Percentiles rank a stretch among this genome's conserved stretches.
Evolutionary conservation across 1,140 invertebrate species (phyloP).

Genomic region (Drosophila rufa): DNA sequence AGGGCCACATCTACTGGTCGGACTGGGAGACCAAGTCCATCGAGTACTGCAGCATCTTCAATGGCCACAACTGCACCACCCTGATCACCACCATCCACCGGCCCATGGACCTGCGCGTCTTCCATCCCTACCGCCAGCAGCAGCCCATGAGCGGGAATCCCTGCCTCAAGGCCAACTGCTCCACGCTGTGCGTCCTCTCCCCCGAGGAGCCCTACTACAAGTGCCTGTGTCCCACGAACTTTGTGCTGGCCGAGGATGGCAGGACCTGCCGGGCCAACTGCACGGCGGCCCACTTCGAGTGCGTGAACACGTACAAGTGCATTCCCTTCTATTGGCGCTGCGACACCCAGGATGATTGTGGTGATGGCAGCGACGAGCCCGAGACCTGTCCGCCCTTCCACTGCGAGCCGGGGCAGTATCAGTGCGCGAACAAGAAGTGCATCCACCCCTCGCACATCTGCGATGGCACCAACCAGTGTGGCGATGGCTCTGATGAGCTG

Average conservation of each 20-base stretch:
- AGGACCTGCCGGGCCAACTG: slow-evolving; percentile 91
- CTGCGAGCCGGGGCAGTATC: slow-evolving; percentile 92
- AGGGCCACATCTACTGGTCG: slow-evolving; percentile 95
- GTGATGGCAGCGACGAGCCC: slow-evolving; percentile 92
- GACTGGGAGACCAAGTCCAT: slow-evolving; percentile 97
- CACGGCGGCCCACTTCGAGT: slow-evolving; percentile 92
- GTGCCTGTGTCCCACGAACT: slow-evolving; percentile 94
- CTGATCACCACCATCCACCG: slow-evolving; percentile 91
- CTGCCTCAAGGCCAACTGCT: slow-evolving; percentile 88
- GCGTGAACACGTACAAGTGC: slow-evolving; percentile 91
- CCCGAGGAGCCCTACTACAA: slow-evolving; percentile 88
- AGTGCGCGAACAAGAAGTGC: slow-evolving; percentile 89
- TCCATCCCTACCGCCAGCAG: slow-evolving; percentile 92
- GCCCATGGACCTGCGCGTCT: slow-evolving; percentile 95
- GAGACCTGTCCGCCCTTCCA: slow-evolving; percentile 89
- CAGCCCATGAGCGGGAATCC: slow-evolving; percentile 84
- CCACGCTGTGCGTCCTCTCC: slow-evolving; percentile 91
- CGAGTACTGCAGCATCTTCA: slow-evolving; percentile 91
- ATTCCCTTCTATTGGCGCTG: slow-evolving; percentile 93
- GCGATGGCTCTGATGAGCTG: slow-evolving; percentile 87
- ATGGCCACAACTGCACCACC: slow-evolving; percentile 88
- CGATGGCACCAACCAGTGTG: slow-evolving; percentile 89
- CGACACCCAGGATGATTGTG: slow-evolving; percentile 93
- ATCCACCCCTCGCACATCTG: slow-evolving; percentile 89
- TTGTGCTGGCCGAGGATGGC: slow-evolving; percentile 89